These are phyloP conservation scores for Agelastica alni DNA, from an alignment of 2,888 invertebrate genomes.

Conservation along the genomic window DNA sequence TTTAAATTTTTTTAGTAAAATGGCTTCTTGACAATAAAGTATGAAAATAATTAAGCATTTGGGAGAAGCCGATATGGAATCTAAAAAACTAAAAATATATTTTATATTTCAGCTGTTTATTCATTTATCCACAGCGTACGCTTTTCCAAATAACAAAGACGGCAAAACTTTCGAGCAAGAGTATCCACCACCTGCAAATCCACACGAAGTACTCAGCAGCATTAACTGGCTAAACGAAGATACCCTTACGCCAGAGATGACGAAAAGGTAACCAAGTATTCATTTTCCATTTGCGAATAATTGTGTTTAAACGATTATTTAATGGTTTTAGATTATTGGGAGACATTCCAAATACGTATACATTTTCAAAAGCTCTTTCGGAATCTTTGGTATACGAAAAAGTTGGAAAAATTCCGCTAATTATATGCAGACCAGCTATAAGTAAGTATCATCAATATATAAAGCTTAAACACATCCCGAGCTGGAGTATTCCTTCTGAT, in stretches of 20 bases:
- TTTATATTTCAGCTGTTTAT: conserved; percentile 59
- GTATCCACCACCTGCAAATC: conserved; percentile 65
- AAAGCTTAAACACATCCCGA: background rate
- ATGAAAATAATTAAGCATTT: too few relatives aligned
- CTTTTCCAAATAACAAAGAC: conserved; percentile 74
- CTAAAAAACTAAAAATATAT: too few relatives aligned
- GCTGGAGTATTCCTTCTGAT: too few relatives aligned
- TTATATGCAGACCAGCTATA: conserved; percentile 85
- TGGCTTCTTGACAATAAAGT: too few relatives aligned
- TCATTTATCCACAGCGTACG: conserved; percentile 91
- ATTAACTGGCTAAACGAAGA: conserved; percentile 43
- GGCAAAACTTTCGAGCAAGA: conserved; percentile 74
- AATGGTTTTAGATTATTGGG: conserved; percentile 64
- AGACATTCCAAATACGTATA: conserved; percentile 87
- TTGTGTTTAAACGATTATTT: too few relatives aligned
- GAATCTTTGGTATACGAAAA: conserved; percentile 82
- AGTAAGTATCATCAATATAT: conserved; percentile 57
- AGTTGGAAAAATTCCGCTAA: conserved; percentile 74
- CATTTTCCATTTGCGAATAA: too few relatives aligned
- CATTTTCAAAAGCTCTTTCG: conserved; percentile 89
- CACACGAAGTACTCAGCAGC: conserved; percentile 40
- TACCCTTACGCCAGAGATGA: conserved; percentile 30
- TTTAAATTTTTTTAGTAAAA: too few relatives aligned
- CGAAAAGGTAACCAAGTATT: conserved; percentile 35
- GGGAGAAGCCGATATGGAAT: too few relatives aligned